Percentiles rank a stretch among this genome's conserved stretches.
Evolutionary conservation across 2,797 vertebrate genomes (phyloP).

Genomic region (Zalophus californianus): DNA sequence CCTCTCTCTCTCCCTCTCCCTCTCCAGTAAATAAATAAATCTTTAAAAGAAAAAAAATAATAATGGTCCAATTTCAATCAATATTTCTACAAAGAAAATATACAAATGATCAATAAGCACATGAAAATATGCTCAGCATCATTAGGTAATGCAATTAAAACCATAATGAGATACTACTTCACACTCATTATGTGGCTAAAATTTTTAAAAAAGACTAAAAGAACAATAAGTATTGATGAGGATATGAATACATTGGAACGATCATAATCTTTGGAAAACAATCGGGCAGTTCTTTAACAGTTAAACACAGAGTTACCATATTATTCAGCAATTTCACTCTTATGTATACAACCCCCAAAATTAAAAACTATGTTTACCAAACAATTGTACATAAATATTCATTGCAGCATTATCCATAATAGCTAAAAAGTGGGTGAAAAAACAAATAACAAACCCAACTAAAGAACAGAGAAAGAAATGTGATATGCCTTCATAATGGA

Average conservation of each 20-base stretch:
- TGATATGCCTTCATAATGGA: neutral
- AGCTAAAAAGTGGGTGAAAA: neutral
- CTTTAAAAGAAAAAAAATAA: neutral
- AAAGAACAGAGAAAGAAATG: neutral
- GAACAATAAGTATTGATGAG: neutral
- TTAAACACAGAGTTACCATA: neutral
- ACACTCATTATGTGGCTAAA: neutral
- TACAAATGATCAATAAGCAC: neutral
- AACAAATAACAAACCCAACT: neutral
- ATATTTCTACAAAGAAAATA: conserved; percentile 14
- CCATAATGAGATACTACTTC: neutral
- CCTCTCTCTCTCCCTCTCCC: neutral
- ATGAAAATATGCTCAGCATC: neutral
- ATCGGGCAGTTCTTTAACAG: neutral
- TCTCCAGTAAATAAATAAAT: neutral
- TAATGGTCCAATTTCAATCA: neutral
- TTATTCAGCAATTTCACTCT: neutral
- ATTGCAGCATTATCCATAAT: neutral
- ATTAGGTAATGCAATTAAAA: neutral
- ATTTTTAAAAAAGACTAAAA: neutral
- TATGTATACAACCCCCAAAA: neutral
- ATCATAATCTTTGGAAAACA: neutral
- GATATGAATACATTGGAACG: neutral
- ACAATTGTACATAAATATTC: neutral
- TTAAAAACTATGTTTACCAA: neutral